Evolutionary conservation across 64 coral and sea anemone genomes (phyloP).

Genomic region (Montipora foliosa): DNA sequence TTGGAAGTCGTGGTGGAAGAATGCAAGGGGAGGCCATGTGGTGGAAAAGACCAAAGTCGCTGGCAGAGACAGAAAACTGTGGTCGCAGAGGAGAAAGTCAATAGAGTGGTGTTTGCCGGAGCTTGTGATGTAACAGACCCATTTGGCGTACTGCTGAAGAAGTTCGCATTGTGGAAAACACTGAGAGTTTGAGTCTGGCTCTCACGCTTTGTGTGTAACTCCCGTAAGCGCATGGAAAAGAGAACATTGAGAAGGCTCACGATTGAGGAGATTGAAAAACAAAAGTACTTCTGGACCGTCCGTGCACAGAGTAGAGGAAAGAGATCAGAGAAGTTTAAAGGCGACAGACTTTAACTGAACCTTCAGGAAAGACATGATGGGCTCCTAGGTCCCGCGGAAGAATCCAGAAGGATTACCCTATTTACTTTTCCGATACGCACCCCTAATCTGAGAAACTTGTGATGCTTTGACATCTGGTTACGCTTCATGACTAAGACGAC

Average conservation of each 20-base stretch:
- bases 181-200: constrained; percentile 15
- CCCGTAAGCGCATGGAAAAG: not conserved
- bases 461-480: not conserved
- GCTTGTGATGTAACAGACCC: not conserved
- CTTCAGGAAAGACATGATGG: constrained; percentile 9
- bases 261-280: constrained; percentile 31
- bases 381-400: constrained; percentile 1
- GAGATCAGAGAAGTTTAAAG: constrained; percentile 16
- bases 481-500: not conserved
- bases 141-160: constrained; percentile 21
- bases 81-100: constrained; percentile 20
- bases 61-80: constrained; percentile 14
- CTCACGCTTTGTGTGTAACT: constrained; percentile 32
- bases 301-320: constrained; percentile 6
- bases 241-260: not conserved
- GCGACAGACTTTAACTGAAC: constrained; percentile 34
- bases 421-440: constrained; percentile 1
- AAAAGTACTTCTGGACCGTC: constrained; percentile 3
- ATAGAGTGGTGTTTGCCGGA: constrained; percentile 21
- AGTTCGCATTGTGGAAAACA: constrained; percentile 17
- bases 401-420: constrained; percentile 41
- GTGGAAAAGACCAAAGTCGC: constrained; percentile 49
- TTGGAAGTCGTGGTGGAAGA: too few species aligned
- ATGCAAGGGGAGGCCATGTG: constrained; percentile 17
- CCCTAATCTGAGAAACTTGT: constrained; percentile 22